These are phyloP conservation scores for Toxonevra muliebris DNA, from an alignment of 2,888 invertebrate species.

Conservation along the genomic window DNA sequence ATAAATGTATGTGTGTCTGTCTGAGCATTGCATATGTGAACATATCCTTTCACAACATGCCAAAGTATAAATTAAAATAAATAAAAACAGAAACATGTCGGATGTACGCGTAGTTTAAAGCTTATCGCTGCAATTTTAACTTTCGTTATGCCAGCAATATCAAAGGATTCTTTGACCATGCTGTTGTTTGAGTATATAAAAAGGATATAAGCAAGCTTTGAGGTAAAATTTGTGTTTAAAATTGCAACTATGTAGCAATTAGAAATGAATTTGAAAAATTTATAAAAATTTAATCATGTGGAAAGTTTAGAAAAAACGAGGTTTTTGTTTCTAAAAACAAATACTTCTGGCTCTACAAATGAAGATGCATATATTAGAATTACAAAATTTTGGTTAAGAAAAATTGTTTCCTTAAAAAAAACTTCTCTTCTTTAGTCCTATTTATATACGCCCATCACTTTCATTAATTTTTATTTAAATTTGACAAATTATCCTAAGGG, in stretches of 20 bases:
- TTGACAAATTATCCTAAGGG: too few species aligned
- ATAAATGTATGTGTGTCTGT: neutral
- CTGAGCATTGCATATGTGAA: neutral
- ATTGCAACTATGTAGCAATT: neutral
- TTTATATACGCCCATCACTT: too few species aligned
- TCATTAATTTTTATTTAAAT: too few species aligned
- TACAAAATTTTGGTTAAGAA: too few species aligned
- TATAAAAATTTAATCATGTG: neutral
- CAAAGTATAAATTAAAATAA: constrained; percentile 32
- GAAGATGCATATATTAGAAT: too few species aligned
- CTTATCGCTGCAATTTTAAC: constrained; percentile 29
- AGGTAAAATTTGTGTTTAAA: neutral
- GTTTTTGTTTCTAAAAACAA: too few species aligned
- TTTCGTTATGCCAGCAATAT: constrained; percentile 15
- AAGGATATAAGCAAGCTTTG: neutral
- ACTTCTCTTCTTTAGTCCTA: too few species aligned
- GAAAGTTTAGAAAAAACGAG: neutral
- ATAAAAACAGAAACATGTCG: constrained; percentile 22
- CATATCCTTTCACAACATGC: constrained; percentile 29
- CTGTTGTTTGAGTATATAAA: neutral
- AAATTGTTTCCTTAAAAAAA: too few species aligned
- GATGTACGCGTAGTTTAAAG: constrained; percentile 10
- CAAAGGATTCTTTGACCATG: constrained; percentile 5
- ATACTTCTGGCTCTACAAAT: too few species aligned
- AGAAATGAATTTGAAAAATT: neutral